Evolutionary conservation across 92 coral and sea anemone species (phyloP).

Genomic region (Umimayanthus kanabou): DNA sequence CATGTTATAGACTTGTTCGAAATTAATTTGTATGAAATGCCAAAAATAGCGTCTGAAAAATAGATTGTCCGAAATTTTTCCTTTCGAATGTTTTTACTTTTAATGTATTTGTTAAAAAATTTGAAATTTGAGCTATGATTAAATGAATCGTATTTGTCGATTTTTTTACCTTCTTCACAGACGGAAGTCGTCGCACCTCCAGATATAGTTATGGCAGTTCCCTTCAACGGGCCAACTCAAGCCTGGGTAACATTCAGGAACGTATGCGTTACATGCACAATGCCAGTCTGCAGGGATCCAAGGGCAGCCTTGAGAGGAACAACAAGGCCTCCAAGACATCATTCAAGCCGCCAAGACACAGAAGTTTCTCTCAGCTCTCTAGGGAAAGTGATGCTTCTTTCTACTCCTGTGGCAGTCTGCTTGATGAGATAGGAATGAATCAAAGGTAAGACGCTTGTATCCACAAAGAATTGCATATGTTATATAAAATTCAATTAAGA

Average conservation of each 20-base stretch:
- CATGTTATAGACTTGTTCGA: too few species aligned
- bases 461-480: background rate
- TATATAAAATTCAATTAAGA: too few species aligned
- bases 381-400: slow-evolving; percentile 87
- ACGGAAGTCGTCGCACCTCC: slow-evolving; percentile 37
- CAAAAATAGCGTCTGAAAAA: too few species aligned
- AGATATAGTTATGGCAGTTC: slow-evolving; percentile 36
- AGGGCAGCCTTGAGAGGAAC: slow-evolving; percentile 58
- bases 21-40: too few species aligned
- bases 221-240: slow-evolving; percentile 45
- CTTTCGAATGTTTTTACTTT: too few species aligned
- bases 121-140: too few species aligned
- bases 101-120: too few species aligned
- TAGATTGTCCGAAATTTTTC: too few species aligned
- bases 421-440: slow-evolving; percentile 69
- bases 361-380: slow-evolving; percentile 70
- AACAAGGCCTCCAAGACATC: slow-evolving; percentile 51
- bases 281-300: slow-evolving; percentile 71
- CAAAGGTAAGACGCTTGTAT: slow-evolving; percentile 17
- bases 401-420: slow-evolving; percentile 95
- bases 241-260: slow-evolving; percentile 59
- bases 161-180: background rate
- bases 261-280: slow-evolving; percentile 60
- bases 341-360: slow-evolving; percentile 42
- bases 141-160: background rate